phyloP scores from a whole-genome alignment of 64 coral and sea anemone species.

The Pocillopora damicornis region DNA sequence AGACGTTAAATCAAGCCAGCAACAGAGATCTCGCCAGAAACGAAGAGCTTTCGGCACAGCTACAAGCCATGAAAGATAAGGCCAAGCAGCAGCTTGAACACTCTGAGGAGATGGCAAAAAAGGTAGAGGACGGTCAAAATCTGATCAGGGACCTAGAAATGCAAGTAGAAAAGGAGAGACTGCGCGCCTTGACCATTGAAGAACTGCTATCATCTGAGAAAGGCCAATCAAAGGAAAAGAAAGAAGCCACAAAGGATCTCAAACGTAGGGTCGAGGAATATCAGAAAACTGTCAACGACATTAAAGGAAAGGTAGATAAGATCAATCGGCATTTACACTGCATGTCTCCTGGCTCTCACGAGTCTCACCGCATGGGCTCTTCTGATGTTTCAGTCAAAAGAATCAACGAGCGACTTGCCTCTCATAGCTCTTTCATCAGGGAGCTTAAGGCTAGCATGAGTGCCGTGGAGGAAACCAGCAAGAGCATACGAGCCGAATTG shows the following conservation, averaged over 20 bases:
- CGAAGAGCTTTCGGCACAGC: constrained; percentile 45
- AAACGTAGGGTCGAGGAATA: constrained; percentile 86
- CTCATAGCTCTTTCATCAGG: constrained; percentile 58
- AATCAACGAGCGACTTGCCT: constrained; percentile 50
- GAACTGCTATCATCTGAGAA: constrained; percentile 65
- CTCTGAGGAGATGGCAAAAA: constrained; percentile 80
- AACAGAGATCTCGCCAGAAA: constrained; percentile 35
- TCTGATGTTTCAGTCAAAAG: constrained; percentile 46
- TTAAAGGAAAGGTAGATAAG: constrained; percentile 78
- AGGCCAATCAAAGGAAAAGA: constrained; percentile 58
- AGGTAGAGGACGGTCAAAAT: constrained; percentile 80
- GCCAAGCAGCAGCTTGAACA: constrained; percentile 55
- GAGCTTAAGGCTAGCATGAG: constrained; percentile 72
- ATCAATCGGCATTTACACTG: constrained; percentile 81
- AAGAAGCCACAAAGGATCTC: constrained; percentile 70
- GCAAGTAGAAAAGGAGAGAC: constrained; percentile 72
- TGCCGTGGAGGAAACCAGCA: constrained; percentile 65
- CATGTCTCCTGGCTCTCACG: constrained; percentile 59
- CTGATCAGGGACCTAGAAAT: constrained; percentile 79
- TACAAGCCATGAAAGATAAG: constrained; percentile 57
- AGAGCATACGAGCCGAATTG: constrained; percentile 54
- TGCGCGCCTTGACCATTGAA: constrained; percentile 74
- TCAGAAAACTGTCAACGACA: constrained; percentile 74
- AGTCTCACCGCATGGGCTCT: background rate
- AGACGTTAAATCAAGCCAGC: constrained; percentile 33